Percentiles rank a stretch among this genome's conserved stretches.
Evolutionary conservation across 2,797 vertebrate species (phyloP).

Genomic region (Dendrocincla fuliginosa): DNA sequence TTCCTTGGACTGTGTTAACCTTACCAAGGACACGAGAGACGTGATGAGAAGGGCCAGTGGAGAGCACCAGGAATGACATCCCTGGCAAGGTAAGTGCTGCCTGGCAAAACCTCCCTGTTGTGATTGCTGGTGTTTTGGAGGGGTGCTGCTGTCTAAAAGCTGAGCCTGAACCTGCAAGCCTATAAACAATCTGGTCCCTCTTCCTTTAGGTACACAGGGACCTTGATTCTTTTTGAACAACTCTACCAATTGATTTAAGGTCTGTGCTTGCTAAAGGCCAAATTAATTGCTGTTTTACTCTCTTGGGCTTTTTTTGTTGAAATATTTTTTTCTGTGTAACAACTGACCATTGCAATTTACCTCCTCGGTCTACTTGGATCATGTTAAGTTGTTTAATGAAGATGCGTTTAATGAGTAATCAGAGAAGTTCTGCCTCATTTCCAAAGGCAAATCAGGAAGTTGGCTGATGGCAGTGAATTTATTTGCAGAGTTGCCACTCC

Average conservation of each 20-base stretch:
- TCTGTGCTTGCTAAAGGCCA: neutral
- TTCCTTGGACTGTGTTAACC: neutral
- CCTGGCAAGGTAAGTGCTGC: neutral
- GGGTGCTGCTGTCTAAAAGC: neutral
- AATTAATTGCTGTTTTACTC: neutral
- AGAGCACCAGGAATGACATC: neutral
- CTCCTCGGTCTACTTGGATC: neutral
- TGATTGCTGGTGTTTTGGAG: neutral
- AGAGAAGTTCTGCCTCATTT: neutral
- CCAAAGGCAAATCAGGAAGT: neutral
- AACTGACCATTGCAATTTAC: neutral
- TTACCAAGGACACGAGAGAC: rapidly evolving
- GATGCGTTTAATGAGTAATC: rapidly evolving
- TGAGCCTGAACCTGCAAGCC: neutral
- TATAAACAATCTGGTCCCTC: neutral
- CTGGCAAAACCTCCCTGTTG: rapidly evolving
- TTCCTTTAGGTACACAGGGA: rapidly evolving
- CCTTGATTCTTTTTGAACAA: neutral
- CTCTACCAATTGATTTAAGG: neutral
- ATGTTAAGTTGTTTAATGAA: neutral
- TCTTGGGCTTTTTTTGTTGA: neutral
- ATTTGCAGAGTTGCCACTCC: neutral
- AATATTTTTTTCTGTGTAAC: neutral
- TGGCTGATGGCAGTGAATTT: neutral
- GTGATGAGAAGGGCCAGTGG: rapidly evolving